phyloP scores from a whole-genome alignment of 2,888 invertebrate species.

The Eristalis intricaria region DNA sequence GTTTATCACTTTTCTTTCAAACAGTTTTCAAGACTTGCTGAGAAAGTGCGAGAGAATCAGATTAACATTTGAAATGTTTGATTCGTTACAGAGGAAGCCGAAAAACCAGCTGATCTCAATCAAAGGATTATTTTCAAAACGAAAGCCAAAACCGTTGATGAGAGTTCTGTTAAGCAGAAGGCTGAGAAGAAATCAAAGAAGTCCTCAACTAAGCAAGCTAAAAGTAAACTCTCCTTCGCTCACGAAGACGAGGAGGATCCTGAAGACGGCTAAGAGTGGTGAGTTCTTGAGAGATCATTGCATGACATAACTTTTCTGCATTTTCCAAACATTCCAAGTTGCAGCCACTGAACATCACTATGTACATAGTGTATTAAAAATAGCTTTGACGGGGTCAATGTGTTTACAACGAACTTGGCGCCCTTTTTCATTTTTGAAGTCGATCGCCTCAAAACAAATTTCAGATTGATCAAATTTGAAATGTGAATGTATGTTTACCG shows the following conservation, averaged over 20 bases:
- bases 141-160: constrained; percentile 74
- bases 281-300: constrained; percentile 23
- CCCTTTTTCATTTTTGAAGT: not conserved
- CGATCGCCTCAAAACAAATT: no score
- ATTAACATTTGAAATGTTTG: constrained; percentile 3
- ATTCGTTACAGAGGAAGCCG: constrained; percentile 83
- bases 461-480: no score
- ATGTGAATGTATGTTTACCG: no score
- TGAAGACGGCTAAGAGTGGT: constrained; percentile 69
- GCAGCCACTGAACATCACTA: not conserved
- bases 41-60: not conserved
- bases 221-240: constrained; percentile 82
- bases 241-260: constrained; percentile 81
- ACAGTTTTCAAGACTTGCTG: not conserved
- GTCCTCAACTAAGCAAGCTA: constrained; percentile 75
- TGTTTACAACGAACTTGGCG: not conserved
- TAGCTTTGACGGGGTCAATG: not conserved
- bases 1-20: constrained; percentile 20
- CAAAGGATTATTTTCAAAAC: constrained; percentile 84
- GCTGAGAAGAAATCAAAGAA: constrained; percentile 68
- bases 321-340: not conserved
- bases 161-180: constrained; percentile 70
- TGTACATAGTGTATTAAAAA: no score
- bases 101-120: constrained; percentile 84
- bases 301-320: not conserved